A percentile compares a stretch with the other conserved stretches of the same genome.
Evolutionary conservation across 2,888 invertebrate genomes (phyloP).

Genomic region (Mesorhabditis sp.): DNA sequence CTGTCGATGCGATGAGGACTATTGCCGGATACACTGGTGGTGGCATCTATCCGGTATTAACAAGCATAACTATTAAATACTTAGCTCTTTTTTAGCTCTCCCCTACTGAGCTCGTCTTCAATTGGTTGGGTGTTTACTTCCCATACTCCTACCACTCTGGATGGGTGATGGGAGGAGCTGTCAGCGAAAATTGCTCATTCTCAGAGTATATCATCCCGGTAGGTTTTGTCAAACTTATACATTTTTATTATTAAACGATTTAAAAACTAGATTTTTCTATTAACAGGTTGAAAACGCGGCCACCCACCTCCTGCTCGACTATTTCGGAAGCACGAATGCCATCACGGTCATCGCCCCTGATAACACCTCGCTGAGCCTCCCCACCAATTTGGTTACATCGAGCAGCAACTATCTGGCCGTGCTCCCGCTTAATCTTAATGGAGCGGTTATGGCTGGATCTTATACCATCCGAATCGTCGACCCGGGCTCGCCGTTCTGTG

Average conservation of each 20-base stretch:
- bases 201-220: background rate
- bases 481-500: constrained; percentile 21
- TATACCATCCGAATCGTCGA: constrained; percentile 10
- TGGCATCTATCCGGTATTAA: constrained; percentile 32
- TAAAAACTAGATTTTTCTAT: background rate
- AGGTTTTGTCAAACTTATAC: background rate
- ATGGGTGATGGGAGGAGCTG: constrained; percentile 5
- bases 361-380: constrained; percentile 18
- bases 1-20: constrained; percentile 23
- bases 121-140: background rate
- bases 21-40: constrained; percentile 37
- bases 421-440: constrained; percentile 18
- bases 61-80: too few species aligned
- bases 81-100: background rate
- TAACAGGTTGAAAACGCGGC: background rate
- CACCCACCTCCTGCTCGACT: background rate
- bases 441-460: constrained; percentile 31
- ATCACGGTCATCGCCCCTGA: background rate
- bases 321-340: background rate
- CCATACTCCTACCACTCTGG: background rate
- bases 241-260: background rate
- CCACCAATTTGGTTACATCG: constrained; percentile 31
- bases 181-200: background rate
- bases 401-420: constrained; percentile 37
- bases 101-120: background rate